Percentiles rank a stretch among this genome's conserved stretches.
These are phyloP conservation scores for Syncerus caffer DNA, from an alignment of 2,797 vertebrate genomes.

Conservation along the genomic window DNA sequence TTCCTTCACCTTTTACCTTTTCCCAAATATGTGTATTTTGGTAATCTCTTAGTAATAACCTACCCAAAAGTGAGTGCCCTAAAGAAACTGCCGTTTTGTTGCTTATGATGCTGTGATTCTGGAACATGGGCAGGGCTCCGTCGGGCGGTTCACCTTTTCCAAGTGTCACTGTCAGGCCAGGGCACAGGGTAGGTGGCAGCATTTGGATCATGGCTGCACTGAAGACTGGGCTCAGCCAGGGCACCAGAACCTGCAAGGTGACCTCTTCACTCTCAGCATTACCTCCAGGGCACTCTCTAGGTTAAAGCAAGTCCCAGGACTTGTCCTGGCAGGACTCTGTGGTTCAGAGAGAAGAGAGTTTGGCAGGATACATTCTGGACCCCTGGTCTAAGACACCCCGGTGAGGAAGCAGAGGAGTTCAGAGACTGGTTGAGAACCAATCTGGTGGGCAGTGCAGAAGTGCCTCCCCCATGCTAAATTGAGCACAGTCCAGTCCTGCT, in stretches of 20 bases:
- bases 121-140: neutral
- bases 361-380: rapidly evolving
- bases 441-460: neutral
- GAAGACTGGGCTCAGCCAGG: neutral
- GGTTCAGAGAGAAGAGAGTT: neutral
- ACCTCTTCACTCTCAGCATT: neutral
- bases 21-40: neutral
- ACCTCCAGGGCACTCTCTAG: neutral
- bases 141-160: neutral
- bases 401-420: too few relatives aligned
- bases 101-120: neutral
- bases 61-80: neutral
- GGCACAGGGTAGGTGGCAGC: neutral
- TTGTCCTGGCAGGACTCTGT: neutral
- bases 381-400: neutral
- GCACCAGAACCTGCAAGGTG: neutral
- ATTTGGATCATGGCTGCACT: neutral
- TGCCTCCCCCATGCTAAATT: rapidly evolving
- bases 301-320: neutral
- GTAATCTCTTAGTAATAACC: neutral
- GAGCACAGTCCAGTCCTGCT: neutral
- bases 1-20: neutral
- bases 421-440: neutral
- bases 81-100: neutral
- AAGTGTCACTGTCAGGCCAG: neutral